Percentiles rank a stretch among this genome's conserved stretches.
These are phyloP conservation scores for Neoniphon sammara DNA, from an alignment of 2,797 vertebrate genomes.

Conservation along the genomic window DNA sequence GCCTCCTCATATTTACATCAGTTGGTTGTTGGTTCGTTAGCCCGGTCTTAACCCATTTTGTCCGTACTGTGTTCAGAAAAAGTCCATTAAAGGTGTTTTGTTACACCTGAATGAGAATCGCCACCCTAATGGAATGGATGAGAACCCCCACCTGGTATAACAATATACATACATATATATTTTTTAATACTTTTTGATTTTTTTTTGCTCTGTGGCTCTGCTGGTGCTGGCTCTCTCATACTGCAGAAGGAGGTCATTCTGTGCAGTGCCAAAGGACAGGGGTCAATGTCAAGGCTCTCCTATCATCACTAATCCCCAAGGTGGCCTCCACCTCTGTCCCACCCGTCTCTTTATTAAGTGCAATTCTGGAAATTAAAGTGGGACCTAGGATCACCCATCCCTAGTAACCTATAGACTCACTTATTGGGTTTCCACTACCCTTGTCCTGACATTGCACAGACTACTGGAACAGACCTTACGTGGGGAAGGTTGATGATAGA, in stretches of 20 bases:
- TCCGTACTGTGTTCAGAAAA: conserved; percentile 83
- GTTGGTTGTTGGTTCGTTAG: conserved; percentile 9
- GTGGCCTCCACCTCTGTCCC: background rate
- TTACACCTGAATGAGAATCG: conserved; percentile 83
- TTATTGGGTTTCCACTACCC: conserved; percentile 15
- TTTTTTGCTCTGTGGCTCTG: conserved; percentile 35
- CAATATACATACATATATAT: background rate
- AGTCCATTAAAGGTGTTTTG: conserved; percentile 83
- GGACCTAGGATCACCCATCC: conserved; percentile 3
- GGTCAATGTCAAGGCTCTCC: conserved; percentile 15
- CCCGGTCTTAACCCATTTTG: conserved; percentile 66
- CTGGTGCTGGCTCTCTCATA: conserved; percentile 74
- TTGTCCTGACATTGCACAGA: conserved; percentile 80
- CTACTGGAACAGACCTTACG: conserved; percentile 47
- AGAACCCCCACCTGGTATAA: conserved; percentile 82
- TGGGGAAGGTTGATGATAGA: conserved; percentile 60
- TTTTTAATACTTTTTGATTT: background rate
- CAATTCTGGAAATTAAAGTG: conserved; percentile 22
- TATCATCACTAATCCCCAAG: background rate
- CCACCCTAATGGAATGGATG: conserved; percentile 74
- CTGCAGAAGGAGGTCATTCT: conserved; percentile 61
- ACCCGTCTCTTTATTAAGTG: conserved; percentile 11
- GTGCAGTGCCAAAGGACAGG: conserved; percentile 75
- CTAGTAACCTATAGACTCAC: conserved; percentile 12
- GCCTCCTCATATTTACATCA: background rate